Percentiles rank a stretch among this genome's conserved stretches.
phyloP scores from a whole-genome alignment of 2,113 vertebrate genomes.

The Hippolais icterina region DNA sequence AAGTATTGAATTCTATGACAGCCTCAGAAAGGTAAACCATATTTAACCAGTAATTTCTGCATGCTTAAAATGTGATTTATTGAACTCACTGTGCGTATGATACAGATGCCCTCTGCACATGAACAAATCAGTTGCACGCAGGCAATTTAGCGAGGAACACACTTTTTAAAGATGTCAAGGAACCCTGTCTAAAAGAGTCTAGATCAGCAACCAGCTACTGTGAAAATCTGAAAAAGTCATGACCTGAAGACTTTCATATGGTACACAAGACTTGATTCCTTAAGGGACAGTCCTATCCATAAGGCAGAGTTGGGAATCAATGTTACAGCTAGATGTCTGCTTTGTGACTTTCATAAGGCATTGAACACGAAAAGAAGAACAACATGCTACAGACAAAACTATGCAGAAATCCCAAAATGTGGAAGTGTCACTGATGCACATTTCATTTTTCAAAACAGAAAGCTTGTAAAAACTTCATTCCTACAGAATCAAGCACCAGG shows the following conservation, averaged over 20 bases:
- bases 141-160: background rate
- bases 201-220: background rate
- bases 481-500: background rate
- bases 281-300: background rate
- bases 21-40: background rate
- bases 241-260: background rate
- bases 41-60: background rate
- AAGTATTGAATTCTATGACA: background rate
- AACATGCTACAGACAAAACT: background rate
- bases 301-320: background rate
- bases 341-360: background rate
- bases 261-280: background rate
- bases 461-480: background rate
- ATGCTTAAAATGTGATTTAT: background rate
- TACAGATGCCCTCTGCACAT: background rate
- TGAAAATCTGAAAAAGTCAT: background rate
- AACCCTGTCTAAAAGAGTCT: background rate
- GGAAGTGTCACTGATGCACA: background rate
- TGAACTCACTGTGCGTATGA: background rate
- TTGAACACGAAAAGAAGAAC: background rate
- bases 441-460: background rate
- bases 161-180: background rate
- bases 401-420: background rate
- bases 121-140: background rate
- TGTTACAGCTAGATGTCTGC: background rate